phyloP scores from a whole-genome alignment of 2,888 invertebrate genomes.

The Lamellibrachia satsuma region DNA sequence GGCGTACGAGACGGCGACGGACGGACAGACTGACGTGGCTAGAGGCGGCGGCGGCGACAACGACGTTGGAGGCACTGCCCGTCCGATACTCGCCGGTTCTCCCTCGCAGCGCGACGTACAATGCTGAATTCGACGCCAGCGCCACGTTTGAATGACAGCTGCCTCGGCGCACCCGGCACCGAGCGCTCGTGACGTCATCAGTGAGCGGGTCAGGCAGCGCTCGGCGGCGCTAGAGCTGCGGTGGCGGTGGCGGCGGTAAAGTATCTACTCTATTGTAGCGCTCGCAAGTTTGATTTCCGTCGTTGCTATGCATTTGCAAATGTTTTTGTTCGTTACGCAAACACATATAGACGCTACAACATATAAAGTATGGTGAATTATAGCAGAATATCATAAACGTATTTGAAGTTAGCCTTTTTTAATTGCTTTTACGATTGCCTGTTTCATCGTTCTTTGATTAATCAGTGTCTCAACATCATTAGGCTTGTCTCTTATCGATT shows the following conservation, averaged over 20 bases:
- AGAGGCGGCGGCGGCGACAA: slow-evolving; percentile 4
- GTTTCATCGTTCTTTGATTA: slow-evolving; percentile 12
- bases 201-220: neutral
- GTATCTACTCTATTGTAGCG: neutral
- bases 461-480: neutral
- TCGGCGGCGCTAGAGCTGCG: neutral
- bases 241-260: neutral
- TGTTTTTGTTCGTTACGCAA: neutral
- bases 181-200: slow-evolving; percentile 7
- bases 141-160: slow-evolving; percentile 17
- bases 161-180: neutral
- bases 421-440: neutral
- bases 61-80: neutral
- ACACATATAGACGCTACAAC: neutral
- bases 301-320: neutral
- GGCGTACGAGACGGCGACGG: neutral
- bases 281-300: neutral
- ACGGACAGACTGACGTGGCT: neutral
- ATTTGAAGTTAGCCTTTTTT: neutral
- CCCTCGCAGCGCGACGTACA: neutral
- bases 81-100: neutral
- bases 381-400: neutral
- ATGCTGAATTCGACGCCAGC: neutral
- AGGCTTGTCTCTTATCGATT: neutral
- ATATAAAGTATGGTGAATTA: neutral